Evolutionary conservation across 2,797 vertebrate genomes (phyloP).

Genomic region (Rhinogobio ventralis): DNA sequence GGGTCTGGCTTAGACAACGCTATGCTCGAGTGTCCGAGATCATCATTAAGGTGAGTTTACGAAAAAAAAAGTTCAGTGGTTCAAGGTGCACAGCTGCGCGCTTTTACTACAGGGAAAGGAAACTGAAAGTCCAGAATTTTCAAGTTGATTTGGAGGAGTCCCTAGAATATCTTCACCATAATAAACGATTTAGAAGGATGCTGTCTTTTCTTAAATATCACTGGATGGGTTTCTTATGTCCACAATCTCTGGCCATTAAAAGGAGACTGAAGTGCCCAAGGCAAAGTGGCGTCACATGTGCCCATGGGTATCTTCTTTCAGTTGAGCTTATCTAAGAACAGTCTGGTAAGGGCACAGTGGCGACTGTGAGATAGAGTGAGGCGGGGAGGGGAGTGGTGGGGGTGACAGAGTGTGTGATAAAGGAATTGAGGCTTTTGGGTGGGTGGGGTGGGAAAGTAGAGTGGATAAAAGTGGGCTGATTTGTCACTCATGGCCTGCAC

Average conservation of each 20-base stretch:
- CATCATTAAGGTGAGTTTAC: slow-evolving; percentile 87
- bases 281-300: slow-evolving; percentile 67
- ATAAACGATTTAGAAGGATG: neutral
- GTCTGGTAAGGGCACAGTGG: slow-evolving; percentile 31
- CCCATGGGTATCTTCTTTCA: slow-evolving; percentile 66
- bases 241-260: slow-evolving; percentile 28
- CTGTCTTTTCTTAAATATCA: neutral
- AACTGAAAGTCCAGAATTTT: too few species aligned
- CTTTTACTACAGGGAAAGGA: neutral
- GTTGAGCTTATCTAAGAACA: slow-evolving; percentile 60
- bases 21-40: slow-evolving; percentile 85
- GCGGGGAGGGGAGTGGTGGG: slow-evolving; percentile 21
- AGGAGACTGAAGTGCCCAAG: slow-evolving; percentile 41
- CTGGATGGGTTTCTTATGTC: slow-evolving; percentile 21
- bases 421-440: slow-evolving; percentile 9
- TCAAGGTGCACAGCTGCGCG: neutral
- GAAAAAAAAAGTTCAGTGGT: neutral
- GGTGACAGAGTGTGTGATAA: slow-evolving; percentile 41
- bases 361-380: slow-evolving; percentile 51
- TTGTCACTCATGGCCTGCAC: slow-evolving; percentile 44
- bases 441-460: slow-evolving; percentile 17
- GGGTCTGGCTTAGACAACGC: slow-evolving; percentile 88
- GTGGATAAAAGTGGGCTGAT: slow-evolving; percentile 47
- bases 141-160: neutral
- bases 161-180: neutral